Percentiles rank a stretch among this genome's conserved stretches.
Evolutionary conservation across 2,888 invertebrate genomes (phyloP).

Genomic region (Gisinianus flammeolus): DNA sequence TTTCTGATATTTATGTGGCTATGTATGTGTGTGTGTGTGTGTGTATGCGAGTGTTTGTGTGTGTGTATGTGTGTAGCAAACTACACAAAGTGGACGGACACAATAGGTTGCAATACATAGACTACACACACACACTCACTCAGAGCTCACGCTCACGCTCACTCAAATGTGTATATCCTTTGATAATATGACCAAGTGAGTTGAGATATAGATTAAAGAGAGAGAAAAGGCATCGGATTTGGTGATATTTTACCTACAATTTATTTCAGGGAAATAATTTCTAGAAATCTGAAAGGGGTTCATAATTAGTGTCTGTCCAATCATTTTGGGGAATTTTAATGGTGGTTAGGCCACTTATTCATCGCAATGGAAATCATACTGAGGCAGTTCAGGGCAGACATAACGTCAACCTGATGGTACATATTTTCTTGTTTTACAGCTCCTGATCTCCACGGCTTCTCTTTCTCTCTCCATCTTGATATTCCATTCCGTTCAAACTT

Average conservation of each 20-base stretch:
- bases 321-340: constrained; percentile 41
- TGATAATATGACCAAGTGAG: neutral
- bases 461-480: constrained; percentile 29
- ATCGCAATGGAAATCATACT: constrained; percentile 39
- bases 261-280: constrained; percentile 40
- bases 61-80: neutral
- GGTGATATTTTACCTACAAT: constrained; percentile 39
- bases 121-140: constrained; percentile 9
- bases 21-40: constrained; percentile 52
- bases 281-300: constrained; percentile 35
- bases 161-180: neutral
- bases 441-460: constrained; percentile 37
- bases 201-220: constrained; percentile 17
- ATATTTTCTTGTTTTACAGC: constrained; percentile 41
- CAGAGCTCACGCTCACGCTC: constrained; percentile 23
- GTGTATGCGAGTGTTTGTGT: neutral
- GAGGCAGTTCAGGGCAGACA: constrained; percentile 39
- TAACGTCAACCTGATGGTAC: constrained; percentile 40
- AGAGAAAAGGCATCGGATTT: constrained; percentile 33
- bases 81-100: neutral
- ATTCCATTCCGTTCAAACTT: constrained; percentile 5
- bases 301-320: constrained; percentile 40
- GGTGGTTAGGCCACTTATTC: constrained; percentile 40
- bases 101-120: neutral
- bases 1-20: constrained; percentile 52